Base-by-base conservation (phyloP, 2,797 vertebrate genomes). In the Sphenopsis melanotis region DNA sequence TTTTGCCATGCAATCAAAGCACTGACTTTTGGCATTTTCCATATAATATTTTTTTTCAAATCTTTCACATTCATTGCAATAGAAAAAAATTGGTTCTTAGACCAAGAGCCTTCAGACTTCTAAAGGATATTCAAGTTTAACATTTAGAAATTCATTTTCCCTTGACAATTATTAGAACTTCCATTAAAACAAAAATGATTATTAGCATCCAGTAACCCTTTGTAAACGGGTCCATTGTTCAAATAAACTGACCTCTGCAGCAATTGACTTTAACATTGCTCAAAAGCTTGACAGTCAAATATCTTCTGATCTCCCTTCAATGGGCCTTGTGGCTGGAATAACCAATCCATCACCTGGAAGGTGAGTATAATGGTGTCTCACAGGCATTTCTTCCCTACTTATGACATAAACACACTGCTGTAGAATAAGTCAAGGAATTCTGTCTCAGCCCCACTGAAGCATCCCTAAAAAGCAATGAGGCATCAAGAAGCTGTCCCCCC, bases 251-350 rank as follows among this genome's bases (percentile, higher is more conserved):
- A 97, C 95, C 96, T 97, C 97, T 83, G 78, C 95, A 93, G 95
- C 94, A 94, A 97, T 97, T 97, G 97, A 98, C 97, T 96, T 98
- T 96, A 96, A 95, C 97, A 97, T 97, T 97, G 94, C 94, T 97
- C 96, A 97, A 95, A 95, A 96, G 66, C 93, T 94, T 97, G 97
- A 96, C 97, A 98, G 97, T 97, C 97, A 97, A 97, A 98, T 98
- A 97, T 97, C 97, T 97, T 87, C 95, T 97, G 95, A 98, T 98
- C 93, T 97, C 86, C 83, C 93, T 97, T 97, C 96, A 96, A 95
- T 92, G 81, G 94, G 90, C 81, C 91, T 97, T 95, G 81, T 93
- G 83, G 92, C 93, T 97, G 96, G 97, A 97, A 98, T 94, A 97
- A 96, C 89, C 96, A 97, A 97, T 97, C 95, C 92, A 97, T 98